Evolutionary conservation across 2,888 invertebrate species (phyloP).

Genomic region (Amphiduros pacificus): DNA sequence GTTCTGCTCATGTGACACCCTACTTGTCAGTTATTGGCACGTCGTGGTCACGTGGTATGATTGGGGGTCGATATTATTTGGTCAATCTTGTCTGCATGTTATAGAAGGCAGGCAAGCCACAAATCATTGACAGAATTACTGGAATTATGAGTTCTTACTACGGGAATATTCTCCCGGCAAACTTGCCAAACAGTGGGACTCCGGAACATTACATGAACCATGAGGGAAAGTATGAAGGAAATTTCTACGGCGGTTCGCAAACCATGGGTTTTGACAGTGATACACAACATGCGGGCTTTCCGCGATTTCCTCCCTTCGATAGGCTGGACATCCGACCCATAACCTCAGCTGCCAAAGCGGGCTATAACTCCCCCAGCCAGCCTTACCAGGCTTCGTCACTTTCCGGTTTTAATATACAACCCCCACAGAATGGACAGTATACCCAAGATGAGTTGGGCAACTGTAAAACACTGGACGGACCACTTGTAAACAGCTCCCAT

Average conservation of each 20-base stretch:
- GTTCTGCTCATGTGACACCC: slow-evolving; percentile 15
- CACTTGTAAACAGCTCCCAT: not conserved
- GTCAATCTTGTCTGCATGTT: slow-evolving; percentile 18
- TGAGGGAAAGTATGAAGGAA: slow-evolving; percentile 21
- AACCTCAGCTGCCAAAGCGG: slow-evolving; percentile 1
- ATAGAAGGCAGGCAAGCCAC: slow-evolving; percentile 13
- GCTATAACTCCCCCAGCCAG: not conserved
- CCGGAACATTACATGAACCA: slow-evolving; percentile 14
- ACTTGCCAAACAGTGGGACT: slow-evolving; percentile 16
- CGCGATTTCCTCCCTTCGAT: slow-evolving; percentile 27
- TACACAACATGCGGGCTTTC: slow-evolving; percentile 15
- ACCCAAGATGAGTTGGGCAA: slow-evolving; percentile 13
- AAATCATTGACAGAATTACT: slow-evolving; percentile 15
- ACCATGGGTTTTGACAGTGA: slow-evolving; percentile 3
- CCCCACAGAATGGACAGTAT: slow-evolving; percentile 21
- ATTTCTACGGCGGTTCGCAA: slow-evolving; percentile 12
- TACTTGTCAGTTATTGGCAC: slow-evolving; percentile 18
- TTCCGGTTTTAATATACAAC: not conserved
- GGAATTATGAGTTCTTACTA: slow-evolving; percentile 29
- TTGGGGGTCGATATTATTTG: slow-evolving; percentile 21
- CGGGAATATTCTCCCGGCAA: slow-evolving; percentile 27
- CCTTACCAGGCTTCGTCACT: not conserved
- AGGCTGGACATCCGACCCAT: slow-evolving; percentile 24
- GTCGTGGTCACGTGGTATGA: slow-evolving; percentile 15
- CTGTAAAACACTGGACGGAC: slow-evolving; percentile 4